Conservation (phyloP, 1,140 invertebrate species). For the Carcinoscorpius rotundicauda region DNA sequence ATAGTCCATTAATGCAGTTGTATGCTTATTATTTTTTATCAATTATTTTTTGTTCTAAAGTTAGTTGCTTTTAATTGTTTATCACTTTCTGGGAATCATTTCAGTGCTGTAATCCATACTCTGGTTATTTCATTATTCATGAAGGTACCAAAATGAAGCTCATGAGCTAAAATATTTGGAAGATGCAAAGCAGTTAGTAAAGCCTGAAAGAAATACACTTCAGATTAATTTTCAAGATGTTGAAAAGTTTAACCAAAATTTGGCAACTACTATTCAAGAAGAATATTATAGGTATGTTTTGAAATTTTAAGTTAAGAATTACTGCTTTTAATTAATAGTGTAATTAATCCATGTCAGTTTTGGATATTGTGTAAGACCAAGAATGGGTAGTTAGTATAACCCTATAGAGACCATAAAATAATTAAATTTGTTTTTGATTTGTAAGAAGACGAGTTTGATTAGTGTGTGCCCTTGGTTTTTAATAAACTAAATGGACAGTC, state of each 20-base stretch:
- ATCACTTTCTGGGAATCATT: background rate
- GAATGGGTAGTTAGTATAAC: background rate
- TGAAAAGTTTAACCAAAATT: conserved; percentile 84
- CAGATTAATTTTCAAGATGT: conserved; percentile 92
- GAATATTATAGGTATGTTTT: conserved; percentile 73
- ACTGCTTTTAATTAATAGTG: background rate
- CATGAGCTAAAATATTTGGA: conserved; percentile 78
- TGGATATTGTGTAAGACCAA: background rate
- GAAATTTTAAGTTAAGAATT: background rate
- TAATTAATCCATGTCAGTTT: background rate
- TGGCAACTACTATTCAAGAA: conserved; percentile 85
- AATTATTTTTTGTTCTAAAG: background rate
- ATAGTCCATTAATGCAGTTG: no score
- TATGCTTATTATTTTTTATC: background rate
- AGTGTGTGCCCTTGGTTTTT: no score
- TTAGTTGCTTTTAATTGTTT: background rate
- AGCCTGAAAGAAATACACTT: conserved; percentile 79
- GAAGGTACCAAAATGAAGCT: conserved; percentile 34
- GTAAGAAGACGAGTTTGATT: no score
- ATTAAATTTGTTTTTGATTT: no score
- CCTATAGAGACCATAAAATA: background rate
- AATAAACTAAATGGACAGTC: no score
- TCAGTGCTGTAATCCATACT: no score
- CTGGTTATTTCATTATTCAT: no score
- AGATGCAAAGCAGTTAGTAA: conserved; percentile 68